Evolutionary conservation across 2,888 invertebrate genomes (phyloP).

Genomic region (Hedya salicella): DNA sequence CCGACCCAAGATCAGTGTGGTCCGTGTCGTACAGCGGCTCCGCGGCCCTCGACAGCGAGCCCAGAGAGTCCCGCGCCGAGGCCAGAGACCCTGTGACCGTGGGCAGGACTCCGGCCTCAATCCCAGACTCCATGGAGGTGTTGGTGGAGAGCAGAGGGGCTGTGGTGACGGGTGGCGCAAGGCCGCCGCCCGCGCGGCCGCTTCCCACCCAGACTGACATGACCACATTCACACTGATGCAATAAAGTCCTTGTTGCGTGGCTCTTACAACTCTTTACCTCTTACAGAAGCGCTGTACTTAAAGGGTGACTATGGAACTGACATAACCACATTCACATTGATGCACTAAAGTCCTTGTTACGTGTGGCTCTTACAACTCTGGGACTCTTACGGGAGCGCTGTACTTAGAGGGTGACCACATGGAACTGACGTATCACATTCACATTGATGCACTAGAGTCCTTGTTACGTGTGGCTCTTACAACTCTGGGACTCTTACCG

Average conservation of each 20-base stretch:
- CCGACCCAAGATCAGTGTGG: constrained; percentile 92
- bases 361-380: too few species aligned
- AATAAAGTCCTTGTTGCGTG: constrained; percentile 36
- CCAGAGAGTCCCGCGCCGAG: constrained; percentile 83
- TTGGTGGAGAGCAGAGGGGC: constrained; percentile 77
- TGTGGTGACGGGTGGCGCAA: constrained; percentile 67
- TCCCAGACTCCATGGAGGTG: constrained; percentile 87
- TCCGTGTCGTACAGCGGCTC: constrained; percentile 91
- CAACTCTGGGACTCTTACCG: too few species aligned
- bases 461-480: background rate
- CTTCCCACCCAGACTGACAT: constrained; percentile 83
- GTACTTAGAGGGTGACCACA: too few species aligned
- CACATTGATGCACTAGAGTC: constrained; percentile 61
- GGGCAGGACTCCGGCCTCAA: constrained; percentile 88
- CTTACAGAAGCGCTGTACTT: constrained; percentile 73
- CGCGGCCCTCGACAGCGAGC: constrained; percentile 84
- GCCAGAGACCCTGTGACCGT: constrained; percentile 89
- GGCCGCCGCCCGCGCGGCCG: constrained; percentile 69
- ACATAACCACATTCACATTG: constrained; percentile 79
- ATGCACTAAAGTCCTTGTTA: constrained; percentile 46
- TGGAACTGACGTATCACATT: constrained; percentile 78
- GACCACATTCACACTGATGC: constrained; percentile 69
- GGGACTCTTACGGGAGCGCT: constrained; percentile 72
- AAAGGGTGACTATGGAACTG: constrained; percentile 71
- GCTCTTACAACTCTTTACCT: too few species aligned